Percentiles rank a stretch among this genome's conserved stretches.
Conservation (phyloP, 2,797 vertebrate genomes). For the Micromesistius poutassou region DNA sequence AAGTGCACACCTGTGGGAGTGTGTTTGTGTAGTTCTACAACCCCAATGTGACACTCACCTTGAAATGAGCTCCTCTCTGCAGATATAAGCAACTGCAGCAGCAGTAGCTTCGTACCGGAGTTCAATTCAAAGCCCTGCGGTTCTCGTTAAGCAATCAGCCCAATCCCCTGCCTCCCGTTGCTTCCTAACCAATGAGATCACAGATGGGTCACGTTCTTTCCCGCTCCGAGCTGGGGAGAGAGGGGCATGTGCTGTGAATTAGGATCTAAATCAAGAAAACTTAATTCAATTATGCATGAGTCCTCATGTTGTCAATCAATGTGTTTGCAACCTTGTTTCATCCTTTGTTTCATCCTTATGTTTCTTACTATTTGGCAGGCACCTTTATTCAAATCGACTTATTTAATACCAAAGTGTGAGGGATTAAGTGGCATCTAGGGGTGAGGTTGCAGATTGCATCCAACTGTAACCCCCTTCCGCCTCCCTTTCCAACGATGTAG, state of each 20-base stretch:
- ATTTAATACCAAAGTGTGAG: too few species aligned
- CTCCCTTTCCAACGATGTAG: too few species aligned
- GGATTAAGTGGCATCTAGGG: too few species aligned
- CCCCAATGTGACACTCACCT: neutral
- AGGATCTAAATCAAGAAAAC: neutral
- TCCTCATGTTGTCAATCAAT: slow-evolving; percentile 2
- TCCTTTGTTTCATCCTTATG: neutral
- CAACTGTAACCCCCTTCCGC: too few species aligned
- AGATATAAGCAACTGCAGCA: neutral
- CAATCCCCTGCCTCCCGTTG: neutral
- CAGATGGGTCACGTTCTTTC: neutral
- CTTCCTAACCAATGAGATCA: neutral
- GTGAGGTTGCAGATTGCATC: too few species aligned
- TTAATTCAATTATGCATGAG: neutral
- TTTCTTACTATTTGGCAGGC: neutral
- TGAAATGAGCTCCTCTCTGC: neutral
- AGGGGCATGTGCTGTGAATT: neutral
- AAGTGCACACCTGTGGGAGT: too few species aligned
- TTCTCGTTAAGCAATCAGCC: neutral
- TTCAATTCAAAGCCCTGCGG: neutral
- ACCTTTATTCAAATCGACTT: too few species aligned
- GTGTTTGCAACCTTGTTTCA: neutral
- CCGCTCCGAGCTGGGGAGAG: neutral
- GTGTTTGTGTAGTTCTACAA: too few species aligned
- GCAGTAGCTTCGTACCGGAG: neutral